Conservation (phyloP, 2,888 invertebrate species). For the Allygus modestus region DNA sequence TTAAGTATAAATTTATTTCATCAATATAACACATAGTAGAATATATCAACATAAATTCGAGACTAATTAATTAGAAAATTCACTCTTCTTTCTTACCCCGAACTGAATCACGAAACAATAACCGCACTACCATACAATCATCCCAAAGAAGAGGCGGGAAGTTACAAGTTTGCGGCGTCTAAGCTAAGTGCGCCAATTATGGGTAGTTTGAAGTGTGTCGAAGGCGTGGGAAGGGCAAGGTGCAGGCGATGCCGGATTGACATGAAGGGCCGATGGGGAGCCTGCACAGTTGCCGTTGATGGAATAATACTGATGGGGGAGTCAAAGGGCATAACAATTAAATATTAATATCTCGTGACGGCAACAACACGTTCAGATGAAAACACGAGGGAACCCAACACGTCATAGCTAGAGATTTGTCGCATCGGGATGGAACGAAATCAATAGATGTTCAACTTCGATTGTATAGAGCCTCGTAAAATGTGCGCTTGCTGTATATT, state of each 20-base stretch:
- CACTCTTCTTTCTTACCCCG: not conserved
- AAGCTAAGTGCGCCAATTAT: slow-evolving; percentile 12
- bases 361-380: slow-evolving; percentile 7
- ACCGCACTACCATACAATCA: not conserved
- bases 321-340: slow-evolving; percentile 34
- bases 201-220: slow-evolving; percentile 27
- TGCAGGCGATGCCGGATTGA: slow-evolving; percentile 28
- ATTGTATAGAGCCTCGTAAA: too few species aligned
- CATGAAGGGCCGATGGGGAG: slow-evolving; percentile 18
- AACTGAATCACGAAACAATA: not conserved
- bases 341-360: slow-evolving; percentile 40
- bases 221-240: slow-evolving; percentile 53
- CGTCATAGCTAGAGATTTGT: too few species aligned
- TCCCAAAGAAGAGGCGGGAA: slow-evolving; percentile 15
- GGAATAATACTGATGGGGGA: slow-evolving; percentile 37
- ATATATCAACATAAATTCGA: too few species aligned
- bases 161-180: slow-evolving; percentile 5
- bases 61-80: too few species aligned
- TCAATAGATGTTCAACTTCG: too few species aligned
- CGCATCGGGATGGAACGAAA: too few species aligned
- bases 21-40: too few species aligned
- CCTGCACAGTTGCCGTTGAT: slow-evolving; percentile 1
- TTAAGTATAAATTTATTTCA: too few species aligned
- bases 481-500: too few species aligned
- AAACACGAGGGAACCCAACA: slow-evolving; percentile 1